Evolutionary conservation across 2,888 invertebrate species (phyloP).

Genomic region (Pardosa pseudoannulata): DNA sequence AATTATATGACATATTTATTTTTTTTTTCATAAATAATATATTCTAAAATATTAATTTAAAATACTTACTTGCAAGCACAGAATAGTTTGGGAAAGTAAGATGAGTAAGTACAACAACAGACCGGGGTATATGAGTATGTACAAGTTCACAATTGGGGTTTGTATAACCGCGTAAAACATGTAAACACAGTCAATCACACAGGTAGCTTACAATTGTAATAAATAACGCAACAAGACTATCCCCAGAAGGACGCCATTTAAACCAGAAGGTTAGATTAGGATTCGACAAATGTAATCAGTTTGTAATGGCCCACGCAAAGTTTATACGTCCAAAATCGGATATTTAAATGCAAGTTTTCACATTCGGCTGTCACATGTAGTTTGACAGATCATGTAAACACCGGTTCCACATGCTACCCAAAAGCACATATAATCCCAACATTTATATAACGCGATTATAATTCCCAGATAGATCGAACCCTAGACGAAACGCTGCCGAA

Average conservation of each 20-base stretch:
- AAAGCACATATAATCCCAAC: slow-evolving; percentile 35
- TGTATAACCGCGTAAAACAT: slow-evolving; percentile 23
- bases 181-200: slow-evolving; percentile 50
- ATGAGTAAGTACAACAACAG: too few species aligned
- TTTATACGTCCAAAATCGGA: not conserved
- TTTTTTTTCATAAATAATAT: too few species aligned
- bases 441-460: slow-evolving; percentile 62
- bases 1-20: too few species aligned
- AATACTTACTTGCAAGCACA: too few species aligned
- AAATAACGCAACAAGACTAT: slow-evolving; percentile 23
- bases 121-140: not conserved
- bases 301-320: slow-evolving; percentile 15
- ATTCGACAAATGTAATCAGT: not conserved
- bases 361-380: slow-evolving; percentile 59
- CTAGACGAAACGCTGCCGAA: slow-evolving; percentile 59
- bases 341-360: slow-evolving; percentile 16
- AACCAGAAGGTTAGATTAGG: slow-evolving; percentile 20
- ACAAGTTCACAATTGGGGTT: not conserved
- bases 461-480: slow-evolving; percentile 69
- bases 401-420: slow-evolving; percentile 44
- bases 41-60: too few species aligned
- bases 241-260: slow-evolving; percentile 20
- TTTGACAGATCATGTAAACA: slow-evolving; percentile 72
- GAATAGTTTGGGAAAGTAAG: too few species aligned
- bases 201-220: slow-evolving; percentile 29